These are phyloP conservation scores for Pteropus alecto DNA, from an alignment of 2,113 vertebrate species.

Conservation along the genomic window DNA sequence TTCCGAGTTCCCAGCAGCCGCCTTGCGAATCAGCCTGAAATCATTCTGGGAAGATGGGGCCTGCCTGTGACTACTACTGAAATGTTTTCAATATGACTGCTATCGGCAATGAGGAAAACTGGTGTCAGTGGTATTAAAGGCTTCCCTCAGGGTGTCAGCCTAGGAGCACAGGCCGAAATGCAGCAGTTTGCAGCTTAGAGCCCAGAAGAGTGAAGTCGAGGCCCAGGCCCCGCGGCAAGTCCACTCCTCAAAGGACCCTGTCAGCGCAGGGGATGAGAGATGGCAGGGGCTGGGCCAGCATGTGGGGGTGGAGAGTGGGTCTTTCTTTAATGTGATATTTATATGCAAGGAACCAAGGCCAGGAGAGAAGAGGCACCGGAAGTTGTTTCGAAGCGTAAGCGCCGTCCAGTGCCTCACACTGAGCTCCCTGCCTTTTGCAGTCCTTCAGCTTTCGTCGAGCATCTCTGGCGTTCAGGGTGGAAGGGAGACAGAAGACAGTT, in stretches of 20 bases:
- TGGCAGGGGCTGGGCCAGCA: not conserved
- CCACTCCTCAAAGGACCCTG: not conserved
- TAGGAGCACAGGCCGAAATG: not conserved
- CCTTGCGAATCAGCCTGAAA: not conserved
- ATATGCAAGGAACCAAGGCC: not conserved
- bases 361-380: not conserved
- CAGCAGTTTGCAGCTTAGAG: not conserved
- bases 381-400: not conserved
- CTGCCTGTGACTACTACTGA: not conserved
- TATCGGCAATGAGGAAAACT: not conserved
- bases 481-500: fast-evolving
- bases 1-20: not conserved
- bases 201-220: not conserved
- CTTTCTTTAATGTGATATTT: not conserved
- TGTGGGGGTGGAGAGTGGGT: too few species aligned
- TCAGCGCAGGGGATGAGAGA: not conserved
- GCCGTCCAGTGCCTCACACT: too few species aligned
- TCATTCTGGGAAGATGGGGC: not conserved
- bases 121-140: too few species aligned
- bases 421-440: not conserved
- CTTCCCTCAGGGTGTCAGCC: not conserved
- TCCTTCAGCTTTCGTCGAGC: not conserved
- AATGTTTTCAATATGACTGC: not conserved
- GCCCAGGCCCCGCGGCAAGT: too few species aligned
- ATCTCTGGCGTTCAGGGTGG: too few species aligned